These are phyloP conservation scores for Brachionus sp. DNA, from an alignment of 1,140 invertebrate genomes.

Conservation along the genomic window DNA sequence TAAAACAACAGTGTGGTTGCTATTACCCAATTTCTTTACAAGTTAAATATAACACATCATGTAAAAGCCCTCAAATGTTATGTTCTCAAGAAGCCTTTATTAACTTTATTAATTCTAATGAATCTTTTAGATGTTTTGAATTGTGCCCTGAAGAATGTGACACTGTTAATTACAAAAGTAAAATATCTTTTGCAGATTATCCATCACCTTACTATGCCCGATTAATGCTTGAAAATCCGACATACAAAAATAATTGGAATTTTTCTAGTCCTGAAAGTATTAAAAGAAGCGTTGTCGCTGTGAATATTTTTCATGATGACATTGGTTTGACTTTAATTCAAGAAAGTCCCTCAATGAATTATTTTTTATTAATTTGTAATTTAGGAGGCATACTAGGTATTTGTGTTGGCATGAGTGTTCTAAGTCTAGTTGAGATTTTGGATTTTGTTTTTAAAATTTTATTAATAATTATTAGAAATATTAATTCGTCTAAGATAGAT, in stretches of 20 bases:
- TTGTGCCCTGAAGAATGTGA: neutral
- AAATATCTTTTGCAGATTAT: neutral
- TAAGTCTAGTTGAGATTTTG: neutral
- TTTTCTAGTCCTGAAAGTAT: neutral
- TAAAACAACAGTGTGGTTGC: neutral
- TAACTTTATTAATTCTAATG: neutral
- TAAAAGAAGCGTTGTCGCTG: neutral
- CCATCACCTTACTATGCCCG: neutral
- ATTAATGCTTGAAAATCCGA: neutral
- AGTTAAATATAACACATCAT: no score
- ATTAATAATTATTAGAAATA: neutral
- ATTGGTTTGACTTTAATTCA: neutral
- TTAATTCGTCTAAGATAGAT: no score
- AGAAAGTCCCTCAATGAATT: neutral
- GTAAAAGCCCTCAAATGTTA: neutral
- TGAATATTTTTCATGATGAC: neutral
- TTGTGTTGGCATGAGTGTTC: neutral
- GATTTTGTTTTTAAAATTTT: neutral
- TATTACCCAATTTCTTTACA: neutral
- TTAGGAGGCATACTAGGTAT: neutral
- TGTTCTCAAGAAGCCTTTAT: neutral
- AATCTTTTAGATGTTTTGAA: neutral
- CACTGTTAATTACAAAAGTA: neutral
- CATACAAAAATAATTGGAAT: neutral
- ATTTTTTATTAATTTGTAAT: neutral